Base-by-base conservation (phyloP, 2,113 vertebrate species). In the Ivindomyrus marchei region DNA sequence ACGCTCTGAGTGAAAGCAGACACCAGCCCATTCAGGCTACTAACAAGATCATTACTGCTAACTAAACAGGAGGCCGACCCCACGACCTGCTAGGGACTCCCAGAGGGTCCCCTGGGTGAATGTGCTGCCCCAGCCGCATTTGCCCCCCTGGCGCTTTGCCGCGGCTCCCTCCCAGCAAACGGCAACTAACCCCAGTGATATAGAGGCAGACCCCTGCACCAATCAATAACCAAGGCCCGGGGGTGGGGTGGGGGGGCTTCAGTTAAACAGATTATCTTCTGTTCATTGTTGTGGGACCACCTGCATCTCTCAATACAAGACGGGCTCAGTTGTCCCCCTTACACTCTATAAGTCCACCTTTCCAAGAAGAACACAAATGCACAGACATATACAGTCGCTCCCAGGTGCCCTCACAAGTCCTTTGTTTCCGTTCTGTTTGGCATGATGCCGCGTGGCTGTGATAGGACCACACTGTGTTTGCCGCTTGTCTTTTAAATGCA, bases 21-120 rank as follows among this genome's bases (percentile, higher is more conserved):
- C 89, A 56, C 89, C 36, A 88, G 93, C 92, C 95, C 92, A 93
- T 96, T 95, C 95, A 95, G 93, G 93, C 91, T 89, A 94, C 89
- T 94, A 95, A 94, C 88, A 56, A 95, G 95, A 95, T 95, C 96
- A 95, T 94, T 93, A 94, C 92, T 83, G 85, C 91, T 92, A 95
- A 95, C 94, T 94, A 96, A 96, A 96, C 95, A 96, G 90, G 91
- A 94, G 93, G 86, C 93, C 90, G 93, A 95, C 95, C 96, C 93
- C 36, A 0, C 87, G 92, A 95, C 94, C 95, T 89, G 89, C 88
- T 86, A 89, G 87, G 91, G 56, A 93, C 94, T 90, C 90, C 89
- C 88, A 89, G 89, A 19, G 93, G 42, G 88, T 90, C 90, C 3
- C 91, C 91, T 2, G 15, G 46, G 49, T 47, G 74, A 93, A 89